Base-by-base conservation (phyloP, 2,797 vertebrate genomes). In the Rhodeus uyekii region DNA sequence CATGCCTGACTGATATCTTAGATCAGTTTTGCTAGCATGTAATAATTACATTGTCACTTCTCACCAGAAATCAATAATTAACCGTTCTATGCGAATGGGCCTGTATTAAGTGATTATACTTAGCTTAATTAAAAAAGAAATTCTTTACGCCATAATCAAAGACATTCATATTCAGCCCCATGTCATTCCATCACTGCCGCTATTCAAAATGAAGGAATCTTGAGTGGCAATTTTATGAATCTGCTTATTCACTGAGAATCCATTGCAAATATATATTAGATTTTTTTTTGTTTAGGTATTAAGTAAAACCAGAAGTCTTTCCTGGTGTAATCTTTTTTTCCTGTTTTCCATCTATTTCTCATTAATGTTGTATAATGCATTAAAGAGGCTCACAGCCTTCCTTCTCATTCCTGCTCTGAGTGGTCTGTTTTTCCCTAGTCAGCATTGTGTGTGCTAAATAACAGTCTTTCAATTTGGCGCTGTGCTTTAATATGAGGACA, bases 351-450 rank as follows among this genome's bases (percentile, higher is more conserved):
- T 87, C 87, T 88, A 86, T 87, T 80, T 92, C 93, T 88, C 90
- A 94, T 93, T 92, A 92, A 88, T 88, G 88, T 89, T 90, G 89
- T 88, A 87, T 92, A 93, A 93, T 92, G 89, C 89, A 90, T 86
- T 89, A 75, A 78, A 87, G 77, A 87, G 86, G 86, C 34, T 89
- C 87, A 76, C 38, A 89, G 90, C 85, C 88, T 82, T 27, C 48
- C 85, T 76, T 84, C 89, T 82, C 91, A 93, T 92, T 92, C 89
- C 77, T 85, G 91, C 83, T 84, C 78, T 77, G 84, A 82, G 63
- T 86, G 85, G 81, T 73, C 80, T 83, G 76, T 89, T 92, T 90
- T 87, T 83, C 87, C 91, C 91, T 93, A 94, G 91, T 94, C 94
- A 94, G 94, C 94, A 92, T 24, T 27, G 87, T 87, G 84, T 86